Evolutionary conservation across 2,113 vertebrate genomes (phyloP).

Genomic region (Camelus dromedarius): DNA sequence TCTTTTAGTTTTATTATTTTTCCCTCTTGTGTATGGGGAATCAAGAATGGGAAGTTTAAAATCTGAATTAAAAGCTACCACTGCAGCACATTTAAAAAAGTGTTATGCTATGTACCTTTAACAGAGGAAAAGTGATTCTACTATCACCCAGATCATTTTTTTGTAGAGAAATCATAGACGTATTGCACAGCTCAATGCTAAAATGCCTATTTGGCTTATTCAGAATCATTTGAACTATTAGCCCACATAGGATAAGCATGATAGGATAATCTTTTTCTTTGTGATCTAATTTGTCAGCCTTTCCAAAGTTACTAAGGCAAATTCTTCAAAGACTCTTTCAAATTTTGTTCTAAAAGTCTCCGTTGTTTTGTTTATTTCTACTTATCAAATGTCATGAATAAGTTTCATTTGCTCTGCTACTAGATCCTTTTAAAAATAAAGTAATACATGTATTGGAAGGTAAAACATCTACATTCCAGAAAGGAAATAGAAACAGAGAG

Average conservation of each 20-base stretch:
- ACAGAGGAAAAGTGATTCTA: conserved; percentile 17
- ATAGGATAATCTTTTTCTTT: background rate
- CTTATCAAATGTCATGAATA: background rate
- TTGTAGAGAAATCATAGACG: background rate
- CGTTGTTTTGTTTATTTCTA: background rate
- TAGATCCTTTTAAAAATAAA: background rate
- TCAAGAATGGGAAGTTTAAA: conserved; percentile 9
- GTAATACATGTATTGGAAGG: background rate
- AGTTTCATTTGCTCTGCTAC: background rate
- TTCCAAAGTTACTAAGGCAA: background rate
- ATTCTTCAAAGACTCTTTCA: background rate
- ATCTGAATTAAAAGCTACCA: background rate
- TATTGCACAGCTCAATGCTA: background rate
- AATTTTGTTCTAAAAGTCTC: background rate
- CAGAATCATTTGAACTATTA: conserved; percentile 8
- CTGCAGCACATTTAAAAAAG: background rate
- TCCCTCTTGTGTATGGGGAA: background rate
- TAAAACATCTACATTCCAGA: background rate
- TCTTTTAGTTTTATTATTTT: conserved; percentile 39
- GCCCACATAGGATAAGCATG: background rate
- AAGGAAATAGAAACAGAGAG: background rate
- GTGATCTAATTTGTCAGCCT: background rate
- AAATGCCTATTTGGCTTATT: background rate
- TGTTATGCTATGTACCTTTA: background rate
- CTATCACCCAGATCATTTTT: background rate